These are phyloP conservation scores for Pandemis corylana DNA, from an alignment of 2,888 invertebrate species.

Conservation along the genomic window DNA sequence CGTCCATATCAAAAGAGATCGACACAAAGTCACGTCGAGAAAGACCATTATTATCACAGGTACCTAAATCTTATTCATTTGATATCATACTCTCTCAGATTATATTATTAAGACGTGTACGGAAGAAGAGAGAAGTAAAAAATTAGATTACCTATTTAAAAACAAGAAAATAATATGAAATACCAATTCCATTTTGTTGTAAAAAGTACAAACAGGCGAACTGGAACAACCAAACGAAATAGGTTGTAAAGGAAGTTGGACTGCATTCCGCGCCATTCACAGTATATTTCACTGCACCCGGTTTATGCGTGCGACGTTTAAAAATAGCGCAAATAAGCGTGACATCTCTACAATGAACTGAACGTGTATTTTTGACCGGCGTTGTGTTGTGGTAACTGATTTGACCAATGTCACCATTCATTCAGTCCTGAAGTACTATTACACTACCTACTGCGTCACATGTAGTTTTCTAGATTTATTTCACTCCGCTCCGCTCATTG, in stretches of 20 bases:
- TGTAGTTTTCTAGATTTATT: neutral
- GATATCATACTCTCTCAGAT: neutral
- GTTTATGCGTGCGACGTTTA: conserved; percentile 34
- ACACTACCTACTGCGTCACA: neutral
- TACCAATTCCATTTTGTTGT: neutral
- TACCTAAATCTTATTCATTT: neutral
- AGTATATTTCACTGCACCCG: conserved; percentile 31
- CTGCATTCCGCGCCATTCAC: conserved; percentile 41
- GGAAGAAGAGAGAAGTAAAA: neutral
- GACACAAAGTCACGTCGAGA: neutral
- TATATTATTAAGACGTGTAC: neutral
- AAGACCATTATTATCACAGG: neutral
- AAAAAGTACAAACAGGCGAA: neutral
- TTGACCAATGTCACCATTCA: neutral
- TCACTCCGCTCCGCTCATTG: neutral
- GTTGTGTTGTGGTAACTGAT: conserved; percentile 21
- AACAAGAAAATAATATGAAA: too few relatives aligned
- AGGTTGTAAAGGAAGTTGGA: conserved; percentile 35
- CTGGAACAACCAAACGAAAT: neutral
- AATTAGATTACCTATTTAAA: neutral
- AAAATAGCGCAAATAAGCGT: conserved; percentile 44
- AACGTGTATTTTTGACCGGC: conserved; percentile 45
- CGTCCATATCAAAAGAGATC: neutral
- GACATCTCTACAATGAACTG: conserved; percentile 49
- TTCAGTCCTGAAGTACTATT: neutral